Evolutionary conservation across 2,113 vertebrate species (phyloP).

Genomic region (Chlamydotis undulata): DNA sequence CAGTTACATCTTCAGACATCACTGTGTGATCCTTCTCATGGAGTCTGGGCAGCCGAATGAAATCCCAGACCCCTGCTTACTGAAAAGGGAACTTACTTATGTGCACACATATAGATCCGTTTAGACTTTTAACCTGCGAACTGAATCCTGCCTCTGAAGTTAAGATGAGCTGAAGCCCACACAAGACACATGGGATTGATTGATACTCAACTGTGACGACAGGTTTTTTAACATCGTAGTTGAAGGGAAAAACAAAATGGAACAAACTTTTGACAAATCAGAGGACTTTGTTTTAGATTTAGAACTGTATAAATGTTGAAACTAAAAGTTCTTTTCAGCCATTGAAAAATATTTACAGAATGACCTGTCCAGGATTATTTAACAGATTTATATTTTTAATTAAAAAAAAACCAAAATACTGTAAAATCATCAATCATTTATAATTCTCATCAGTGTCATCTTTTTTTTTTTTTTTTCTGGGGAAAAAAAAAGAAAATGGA

Average conservation of each 20-base stretch:
- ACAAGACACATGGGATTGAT: rapidly evolving
- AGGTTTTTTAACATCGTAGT: neutral
- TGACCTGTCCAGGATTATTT: neutral
- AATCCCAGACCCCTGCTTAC: neutral
- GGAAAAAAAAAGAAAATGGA: neutral
- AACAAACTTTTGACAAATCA: rapidly evolving
- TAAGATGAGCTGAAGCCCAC: neutral
- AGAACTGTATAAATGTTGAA: neutral
- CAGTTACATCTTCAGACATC: neutral
- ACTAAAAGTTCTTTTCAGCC: neutral
- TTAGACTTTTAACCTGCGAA: neutral
- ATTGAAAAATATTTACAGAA: neutral
- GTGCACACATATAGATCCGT: rapidly evolving
- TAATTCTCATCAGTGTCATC: neutral
- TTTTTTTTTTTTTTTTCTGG: neutral
- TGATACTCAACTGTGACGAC: neutral
- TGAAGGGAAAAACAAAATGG: neutral
- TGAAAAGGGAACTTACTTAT: neutral
- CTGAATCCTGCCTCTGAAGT: neutral
- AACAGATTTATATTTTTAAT: neutral
- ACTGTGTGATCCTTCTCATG: neutral
- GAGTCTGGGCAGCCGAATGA: neutral
- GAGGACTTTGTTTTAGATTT: neutral
- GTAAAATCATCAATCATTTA: neutral
- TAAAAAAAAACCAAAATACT: neutral